Conservation (phyloP, 2,888 invertebrate genomes). For the Troides helena region DNA sequence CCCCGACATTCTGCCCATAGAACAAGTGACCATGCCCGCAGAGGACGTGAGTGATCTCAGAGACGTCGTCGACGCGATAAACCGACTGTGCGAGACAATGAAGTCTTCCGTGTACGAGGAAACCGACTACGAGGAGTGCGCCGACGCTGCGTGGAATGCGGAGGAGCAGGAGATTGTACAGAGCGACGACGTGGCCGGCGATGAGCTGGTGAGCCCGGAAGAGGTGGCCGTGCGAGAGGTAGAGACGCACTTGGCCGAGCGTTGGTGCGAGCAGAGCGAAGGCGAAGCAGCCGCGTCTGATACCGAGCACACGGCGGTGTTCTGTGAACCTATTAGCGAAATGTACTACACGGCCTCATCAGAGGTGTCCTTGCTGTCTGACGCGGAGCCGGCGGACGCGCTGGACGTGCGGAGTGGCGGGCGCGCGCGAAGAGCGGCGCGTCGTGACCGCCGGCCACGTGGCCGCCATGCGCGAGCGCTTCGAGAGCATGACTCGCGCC, state of each 20-base stretch:
- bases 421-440: slow-evolving; percentile 50
- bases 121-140: slow-evolving; percentile 32
- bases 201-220: slow-evolving; percentile 46
- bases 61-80: slow-evolving; percentile 76
- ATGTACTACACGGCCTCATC: slow-evolving; percentile 72
- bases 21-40: slow-evolving; percentile 51
- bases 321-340: slow-evolving; percentile 58
- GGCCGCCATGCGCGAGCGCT: slow-evolving; percentile 75
- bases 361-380: slow-evolving; percentile 60
- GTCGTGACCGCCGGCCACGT: slow-evolving; percentile 72
- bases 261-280: slow-evolving; percentile 38
- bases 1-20: slow-evolving; percentile 50
- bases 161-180: slow-evolving; percentile 29
- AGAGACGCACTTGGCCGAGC: slow-evolving; percentile 44
- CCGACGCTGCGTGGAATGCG: slow-evolving; percentile 24
- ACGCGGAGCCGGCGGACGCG: slow-evolving; percentile 48
- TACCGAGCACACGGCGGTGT: slow-evolving; percentile 42
- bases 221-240: slow-evolving; percentile 47
- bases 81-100: slow-evolving; percentile 73
- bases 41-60: slow-evolving; percentile 66
- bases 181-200: slow-evolving; percentile 32
- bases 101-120: slow-evolving; percentile 61
- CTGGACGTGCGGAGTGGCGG: slow-evolving; percentile 28
- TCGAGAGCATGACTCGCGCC: slow-evolving; percentile 73
- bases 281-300: slow-evolving; percentile 42